phyloP scores from a whole-genome alignment of 2,888 invertebrate species.

The Zhuqinia jingwanae region DNA sequence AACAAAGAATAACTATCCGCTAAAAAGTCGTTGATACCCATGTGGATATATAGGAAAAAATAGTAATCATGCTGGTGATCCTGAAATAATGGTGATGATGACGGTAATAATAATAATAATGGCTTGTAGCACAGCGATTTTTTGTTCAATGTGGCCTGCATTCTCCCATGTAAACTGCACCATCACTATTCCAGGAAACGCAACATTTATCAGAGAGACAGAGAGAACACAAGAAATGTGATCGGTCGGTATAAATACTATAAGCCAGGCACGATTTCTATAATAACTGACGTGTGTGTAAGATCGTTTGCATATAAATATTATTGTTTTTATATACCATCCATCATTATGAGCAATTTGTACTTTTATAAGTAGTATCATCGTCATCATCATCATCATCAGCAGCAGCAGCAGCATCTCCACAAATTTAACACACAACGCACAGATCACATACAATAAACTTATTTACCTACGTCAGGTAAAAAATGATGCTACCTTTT shows the following conservation, averaged over 20 bases:
- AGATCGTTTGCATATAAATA: background rate
- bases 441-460: background rate
- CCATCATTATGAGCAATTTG: background rate
- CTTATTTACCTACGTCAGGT: slow-evolving; percentile 21
- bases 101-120: slow-evolving; percentile 57
- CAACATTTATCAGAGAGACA: slow-evolving; percentile 70
- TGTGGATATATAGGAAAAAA: background rate
- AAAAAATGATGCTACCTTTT: slow-evolving; percentile 63
- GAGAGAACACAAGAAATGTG: slow-evolving; percentile 1
- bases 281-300: background rate
- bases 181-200: slow-evolving; percentile 79
- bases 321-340: background rate
- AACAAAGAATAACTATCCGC: background rate
- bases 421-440: background rate
- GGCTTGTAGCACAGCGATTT: slow-evolving; percentile 61
- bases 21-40: background rate
- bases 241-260: background rate
- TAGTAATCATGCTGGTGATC: slow-evolving; percentile 64
- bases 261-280: background rate
- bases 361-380: background rate
- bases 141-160: slow-evolving; percentile 65
- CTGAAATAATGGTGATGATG: slow-evolving; percentile 58
- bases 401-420: background rate
- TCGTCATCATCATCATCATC: background rate
- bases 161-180: slow-evolving; percentile 76